A percentile compares a stretch with the other conserved stretches of the same genome.
These are phyloP conservation scores for Euura saliciscinereae DNA, from an alignment of 1,140 invertebrate genomes.

Conservation along the genomic window DNA sequence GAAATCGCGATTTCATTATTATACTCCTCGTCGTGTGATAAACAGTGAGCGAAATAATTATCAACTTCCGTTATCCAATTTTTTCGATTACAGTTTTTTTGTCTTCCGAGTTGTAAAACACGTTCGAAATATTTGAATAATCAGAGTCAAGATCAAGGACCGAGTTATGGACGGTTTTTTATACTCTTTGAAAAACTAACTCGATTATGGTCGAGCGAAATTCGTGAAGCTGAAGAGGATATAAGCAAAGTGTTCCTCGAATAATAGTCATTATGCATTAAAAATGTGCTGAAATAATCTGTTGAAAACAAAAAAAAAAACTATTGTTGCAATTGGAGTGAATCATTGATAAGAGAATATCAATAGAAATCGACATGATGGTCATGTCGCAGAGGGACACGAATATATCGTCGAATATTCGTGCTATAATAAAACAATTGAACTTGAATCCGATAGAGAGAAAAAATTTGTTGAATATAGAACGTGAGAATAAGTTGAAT, in stretches of 20 bases:
- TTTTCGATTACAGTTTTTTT: background rate
- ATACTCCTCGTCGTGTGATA: background rate
- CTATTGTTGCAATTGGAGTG: background rate
- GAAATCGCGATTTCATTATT: background rate
- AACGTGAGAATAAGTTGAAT: background rate
- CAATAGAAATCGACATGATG: conserved; percentile 40
- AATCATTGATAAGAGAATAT: background rate
- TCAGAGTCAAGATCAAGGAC: background rate
- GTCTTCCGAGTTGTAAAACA: background rate
- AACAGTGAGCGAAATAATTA: background rate
- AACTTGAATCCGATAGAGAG: conserved; percentile 52
- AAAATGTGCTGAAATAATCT: background rate
- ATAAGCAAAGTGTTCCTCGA: too few relatives aligned
- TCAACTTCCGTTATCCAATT: background rate
- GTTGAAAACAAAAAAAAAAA: background rate
- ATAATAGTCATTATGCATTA: too few relatives aligned
- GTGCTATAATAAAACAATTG: conserved; percentile 57
- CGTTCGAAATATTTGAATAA: background rate
- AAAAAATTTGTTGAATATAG: conserved; percentile 10
- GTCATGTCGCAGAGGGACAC: conserved; percentile 53
- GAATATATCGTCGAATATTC: conserved; percentile 54
- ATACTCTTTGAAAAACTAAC: too few relatives aligned
- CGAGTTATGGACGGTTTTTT: too few relatives aligned
- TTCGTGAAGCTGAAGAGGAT: too few relatives aligned
- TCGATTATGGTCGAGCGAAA: too few relatives aligned